A percentile compares a stretch with the other conserved stretches of the same genome.
Evolutionary conservation across 2,113 vertebrate genomes (phyloP).

Genomic region (Pelodiscus sinensis): DNA sequence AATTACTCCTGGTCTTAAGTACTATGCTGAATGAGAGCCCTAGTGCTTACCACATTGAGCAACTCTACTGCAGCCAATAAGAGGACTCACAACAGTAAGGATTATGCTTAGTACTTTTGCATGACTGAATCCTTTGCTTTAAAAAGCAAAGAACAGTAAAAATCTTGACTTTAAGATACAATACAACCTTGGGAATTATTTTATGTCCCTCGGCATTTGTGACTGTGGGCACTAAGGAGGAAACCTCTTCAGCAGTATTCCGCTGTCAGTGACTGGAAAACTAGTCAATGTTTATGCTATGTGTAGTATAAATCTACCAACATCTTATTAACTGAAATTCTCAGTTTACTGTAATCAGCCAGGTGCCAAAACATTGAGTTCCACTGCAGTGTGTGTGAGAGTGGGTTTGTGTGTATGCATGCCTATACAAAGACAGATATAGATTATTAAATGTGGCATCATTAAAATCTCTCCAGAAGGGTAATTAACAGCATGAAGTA

Average conservation of each 20-base stretch:
- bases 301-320: background rate
- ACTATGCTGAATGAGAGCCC: fast-evolving
- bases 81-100: too few relatives aligned
- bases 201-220: background rate
- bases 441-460: conserved; percentile 58
- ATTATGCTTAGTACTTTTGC: background rate
- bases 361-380: conserved; percentile 8
- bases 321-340: background rate
- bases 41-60: background rate
- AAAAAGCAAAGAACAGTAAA: background rate
- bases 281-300: background rate
- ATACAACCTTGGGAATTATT: background rate
- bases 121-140: background rate
- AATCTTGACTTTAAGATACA: background rate
- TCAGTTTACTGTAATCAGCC: background rate
- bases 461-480: conserved; percentile 62
- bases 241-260: background rate
- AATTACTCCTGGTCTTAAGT: background rate
- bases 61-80: too few relatives aligned
- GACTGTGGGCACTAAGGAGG: background rate
- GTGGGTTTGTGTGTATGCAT: background rate
- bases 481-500: conserved; percentile 69
- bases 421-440: background rate
- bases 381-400: background rate
- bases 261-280: background rate